Evolutionary conservation across 2,888 invertebrate genomes (phyloP).

Genomic region (Ophion ventricosus): DNA sequence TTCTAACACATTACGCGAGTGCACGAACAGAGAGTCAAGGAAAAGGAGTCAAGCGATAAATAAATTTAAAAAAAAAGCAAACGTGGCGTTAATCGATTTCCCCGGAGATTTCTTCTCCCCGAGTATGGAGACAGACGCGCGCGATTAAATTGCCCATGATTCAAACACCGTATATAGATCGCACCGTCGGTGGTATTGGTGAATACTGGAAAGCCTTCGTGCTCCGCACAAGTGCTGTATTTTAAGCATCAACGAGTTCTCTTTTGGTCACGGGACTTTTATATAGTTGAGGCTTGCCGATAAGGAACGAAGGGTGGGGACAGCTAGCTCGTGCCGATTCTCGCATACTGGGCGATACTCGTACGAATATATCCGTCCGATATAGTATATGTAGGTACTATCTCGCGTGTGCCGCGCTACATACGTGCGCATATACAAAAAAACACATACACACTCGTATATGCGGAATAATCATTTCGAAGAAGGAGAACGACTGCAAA

Average conservation of each 20-base stretch:
- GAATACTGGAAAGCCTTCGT: constrained; percentile 45
- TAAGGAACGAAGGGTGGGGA: constrained; percentile 56
- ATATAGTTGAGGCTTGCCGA: constrained; percentile 33
- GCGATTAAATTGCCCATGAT: constrained; percentile 31
- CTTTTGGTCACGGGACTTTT: constrained; percentile 38
- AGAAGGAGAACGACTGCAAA: not conserved
- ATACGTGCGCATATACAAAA: not conserved
- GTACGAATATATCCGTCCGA: constrained; percentile 11
- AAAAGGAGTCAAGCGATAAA: not conserved
- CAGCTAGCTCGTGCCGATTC: constrained; percentile 64
- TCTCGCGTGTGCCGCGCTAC: constrained; percentile 13
- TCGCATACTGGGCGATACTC: constrained; percentile 22
- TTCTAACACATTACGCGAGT: not conserved
- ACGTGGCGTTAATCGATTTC: constrained; percentile 33
- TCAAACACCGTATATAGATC: constrained; percentile 12
- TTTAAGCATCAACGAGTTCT: constrained; percentile 30
- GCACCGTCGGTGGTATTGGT: not conserved
- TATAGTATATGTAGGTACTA: constrained; percentile 34
- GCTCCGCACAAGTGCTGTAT: constrained; percentile 15
- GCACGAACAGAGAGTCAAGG: not conserved
- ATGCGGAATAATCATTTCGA: not conserved
- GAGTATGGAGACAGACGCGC: constrained; percentile 3
- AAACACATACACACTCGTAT: constrained; percentile 2
- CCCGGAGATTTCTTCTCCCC: constrained; percentile 23
- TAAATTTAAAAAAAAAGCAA: not conserved